Percentiles rank a stretch among this genome's conserved stretches.
phyloP scores from a whole-genome alignment of 2,113 vertebrate species.

The Bothrops jararaca region DNA sequence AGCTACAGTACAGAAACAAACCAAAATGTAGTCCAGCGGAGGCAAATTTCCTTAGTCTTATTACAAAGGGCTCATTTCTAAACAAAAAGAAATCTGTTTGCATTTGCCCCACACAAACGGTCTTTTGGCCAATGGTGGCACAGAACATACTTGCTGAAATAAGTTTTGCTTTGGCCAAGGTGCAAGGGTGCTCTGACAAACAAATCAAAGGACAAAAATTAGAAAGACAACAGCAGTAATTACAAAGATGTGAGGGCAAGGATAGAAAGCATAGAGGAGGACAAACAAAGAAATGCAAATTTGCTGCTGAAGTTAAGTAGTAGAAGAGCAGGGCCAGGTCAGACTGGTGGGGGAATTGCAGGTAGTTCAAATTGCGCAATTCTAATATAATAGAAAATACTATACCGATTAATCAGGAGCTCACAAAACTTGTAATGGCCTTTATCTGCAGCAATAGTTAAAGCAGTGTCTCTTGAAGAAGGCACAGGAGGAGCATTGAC shows the following conservation, averaged over 20 bases:
- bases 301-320: background rate
- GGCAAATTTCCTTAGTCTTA: background rate
- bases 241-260: background rate
- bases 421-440: constrained; percentile 99
- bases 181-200: background rate
- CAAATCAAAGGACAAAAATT: background rate
- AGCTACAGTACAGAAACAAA: background rate
- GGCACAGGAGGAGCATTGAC: constrained; percentile 97
- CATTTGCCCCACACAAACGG: background rate
- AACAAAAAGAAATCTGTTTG: background rate
- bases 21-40: background rate
- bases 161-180: background rate
- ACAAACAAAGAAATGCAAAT: background rate
- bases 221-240: background rate
- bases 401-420: constrained; percentile 92
- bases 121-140: background rate
- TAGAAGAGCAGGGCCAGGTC: background rate
- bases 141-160: background rate
- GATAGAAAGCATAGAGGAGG: background rate
- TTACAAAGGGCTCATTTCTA: background rate
- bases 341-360: background rate
- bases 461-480: constrained; percentile 95
- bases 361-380: background rate
- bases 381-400: background rate
- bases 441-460: constrained; percentile 98